Evolutionary conservation across 2,797 vertebrate species (phyloP).

Genomic region (Liasis olivaceus): DNA sequence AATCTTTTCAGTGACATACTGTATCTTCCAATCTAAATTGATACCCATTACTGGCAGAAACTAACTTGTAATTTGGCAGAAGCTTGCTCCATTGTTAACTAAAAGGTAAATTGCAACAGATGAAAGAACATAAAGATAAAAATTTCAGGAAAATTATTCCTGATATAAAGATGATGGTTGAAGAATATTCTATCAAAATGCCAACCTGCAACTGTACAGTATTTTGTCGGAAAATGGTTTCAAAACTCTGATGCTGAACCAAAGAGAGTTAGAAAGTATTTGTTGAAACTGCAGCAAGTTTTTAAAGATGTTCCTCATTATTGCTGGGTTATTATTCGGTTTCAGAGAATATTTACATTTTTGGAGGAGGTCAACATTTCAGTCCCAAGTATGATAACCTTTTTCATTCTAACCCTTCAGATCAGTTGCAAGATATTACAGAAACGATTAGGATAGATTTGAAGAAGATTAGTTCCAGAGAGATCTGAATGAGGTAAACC

Average conservation of each 20-base stretch:
- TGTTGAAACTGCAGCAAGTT: not conserved
- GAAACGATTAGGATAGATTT: not conserved
- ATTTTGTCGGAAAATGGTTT: not conserved
- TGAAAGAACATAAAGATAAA: not conserved
- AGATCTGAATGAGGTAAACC: not conserved
- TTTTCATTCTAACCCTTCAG: not conserved
- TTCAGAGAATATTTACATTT: not conserved
- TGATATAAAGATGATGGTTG: not conserved
- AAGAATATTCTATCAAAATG: not conserved
- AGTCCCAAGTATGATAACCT: not conserved
- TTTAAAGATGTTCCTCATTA: not conserved
- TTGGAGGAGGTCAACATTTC: not conserved
- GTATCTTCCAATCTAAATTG: not conserved
- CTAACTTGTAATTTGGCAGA: not conserved
- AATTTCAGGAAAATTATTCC: not conserved
- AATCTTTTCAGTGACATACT: not conserved
- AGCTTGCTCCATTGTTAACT: not conserved
- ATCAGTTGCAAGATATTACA: not conserved
- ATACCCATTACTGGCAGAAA: not conserved
- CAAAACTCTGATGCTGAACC: not conserved
- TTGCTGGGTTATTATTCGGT: too few relatives aligned
- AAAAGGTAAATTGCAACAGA: not conserved
- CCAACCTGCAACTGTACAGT: not conserved
- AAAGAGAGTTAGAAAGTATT: not conserved
- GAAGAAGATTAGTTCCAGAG: not conserved